phyloP scores from a whole-genome alignment of 2,797 vertebrate species.

The Danionella dracula region DNA sequence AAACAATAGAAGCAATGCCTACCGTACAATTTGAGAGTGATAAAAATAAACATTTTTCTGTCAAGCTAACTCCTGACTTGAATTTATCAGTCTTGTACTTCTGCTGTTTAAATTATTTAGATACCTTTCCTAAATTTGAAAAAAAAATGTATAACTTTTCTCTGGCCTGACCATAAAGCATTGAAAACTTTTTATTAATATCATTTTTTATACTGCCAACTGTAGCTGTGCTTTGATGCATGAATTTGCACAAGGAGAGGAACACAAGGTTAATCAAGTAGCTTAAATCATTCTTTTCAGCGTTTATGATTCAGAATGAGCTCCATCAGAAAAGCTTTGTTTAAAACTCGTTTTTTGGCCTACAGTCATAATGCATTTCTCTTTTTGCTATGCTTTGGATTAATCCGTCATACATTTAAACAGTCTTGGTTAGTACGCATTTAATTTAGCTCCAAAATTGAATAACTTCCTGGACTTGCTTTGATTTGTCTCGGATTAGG shows the following conservation, averaged over 20 bases:
- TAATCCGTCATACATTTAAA: background rate
- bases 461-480: constrained; percentile 1
- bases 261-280: background rate
- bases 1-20: too few species aligned
- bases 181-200: too few species aligned
- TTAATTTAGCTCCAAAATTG: background rate
- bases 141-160: too few species aligned
- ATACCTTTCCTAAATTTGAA: too few species aligned
- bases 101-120: too few species aligned
- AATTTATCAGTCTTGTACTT: too few species aligned
- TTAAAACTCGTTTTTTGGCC: too few species aligned
- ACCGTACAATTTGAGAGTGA: too few species aligned
- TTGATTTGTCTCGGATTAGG: background rate
- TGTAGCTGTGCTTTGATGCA: constrained; percentile 1
- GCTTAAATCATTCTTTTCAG: background rate
- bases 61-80: too few species aligned
- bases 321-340: background rate
- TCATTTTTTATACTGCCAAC: too few species aligned
- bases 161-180: background rate
- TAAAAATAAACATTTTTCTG: too few species aligned
- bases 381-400: background rate
- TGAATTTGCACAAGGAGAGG: background rate
- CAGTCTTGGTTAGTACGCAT: background rate
- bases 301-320: background rate
- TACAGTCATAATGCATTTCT: background rate